These are phyloP conservation scores for Eunapius fragilis DNA, from an alignment of 37 sponge, comb jelly and placozoan species.

Conservation along the genomic window DNA sequence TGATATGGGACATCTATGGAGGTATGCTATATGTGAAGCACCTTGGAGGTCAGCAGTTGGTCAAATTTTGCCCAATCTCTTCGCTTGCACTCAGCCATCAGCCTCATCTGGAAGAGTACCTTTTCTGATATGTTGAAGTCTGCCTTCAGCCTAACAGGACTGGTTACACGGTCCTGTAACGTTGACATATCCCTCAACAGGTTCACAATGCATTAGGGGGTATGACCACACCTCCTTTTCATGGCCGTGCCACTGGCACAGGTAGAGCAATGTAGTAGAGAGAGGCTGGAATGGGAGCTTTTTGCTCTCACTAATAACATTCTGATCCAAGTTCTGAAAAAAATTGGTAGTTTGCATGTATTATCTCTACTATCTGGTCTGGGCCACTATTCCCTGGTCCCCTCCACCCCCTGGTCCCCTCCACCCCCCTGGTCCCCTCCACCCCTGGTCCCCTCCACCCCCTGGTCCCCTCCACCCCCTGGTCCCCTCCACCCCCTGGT, in stretches of 20 bases:
- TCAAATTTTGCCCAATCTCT: constrained; percentile 49
- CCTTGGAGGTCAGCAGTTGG: constrained; percentile 54
- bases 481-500: too few relatives aligned
- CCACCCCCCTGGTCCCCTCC: too few relatives aligned
- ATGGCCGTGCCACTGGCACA: constrained; percentile 25
- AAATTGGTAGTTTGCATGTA: too few relatives aligned
- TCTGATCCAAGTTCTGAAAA: background rate
- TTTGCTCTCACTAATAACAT: background rate
- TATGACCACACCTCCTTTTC: constrained; percentile 11
- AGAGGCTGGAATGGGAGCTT: constrained; percentile 38
- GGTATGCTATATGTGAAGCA: background rate
- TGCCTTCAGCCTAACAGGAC: constrained; percentile 27
- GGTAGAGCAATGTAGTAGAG: constrained; percentile 55
- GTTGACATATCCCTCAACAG: background rate
- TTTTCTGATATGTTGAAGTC: constrained; percentile 59
- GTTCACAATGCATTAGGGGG: background rate
- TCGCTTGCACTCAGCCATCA: constrained; percentile 23
- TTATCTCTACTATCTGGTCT: background rate
- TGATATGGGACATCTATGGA: too few relatives aligned
- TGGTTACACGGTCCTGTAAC: constrained; percentile 17
- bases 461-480: too few relatives aligned
- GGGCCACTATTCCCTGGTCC: too few relatives aligned
- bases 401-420: too few relatives aligned
- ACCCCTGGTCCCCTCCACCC: background rate
- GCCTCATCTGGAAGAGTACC: constrained; percentile 46